phyloP scores from a whole-genome alignment of 1,140 invertebrate species.

The Hyles vespertilio region DNA sequence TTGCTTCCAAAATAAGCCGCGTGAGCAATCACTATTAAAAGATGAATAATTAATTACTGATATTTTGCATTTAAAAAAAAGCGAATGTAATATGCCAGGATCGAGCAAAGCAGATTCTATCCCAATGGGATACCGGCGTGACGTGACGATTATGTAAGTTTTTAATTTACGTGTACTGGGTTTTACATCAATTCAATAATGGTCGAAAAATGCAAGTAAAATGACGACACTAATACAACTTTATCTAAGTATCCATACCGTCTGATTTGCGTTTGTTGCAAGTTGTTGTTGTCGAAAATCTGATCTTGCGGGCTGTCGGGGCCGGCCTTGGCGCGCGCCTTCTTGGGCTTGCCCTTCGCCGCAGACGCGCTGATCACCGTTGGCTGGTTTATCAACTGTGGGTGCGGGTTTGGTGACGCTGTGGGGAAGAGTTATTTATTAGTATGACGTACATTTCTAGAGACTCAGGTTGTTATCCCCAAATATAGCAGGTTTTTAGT shows the following conservation, averaged over 20 bases:
- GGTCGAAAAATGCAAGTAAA: no score
- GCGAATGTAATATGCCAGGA: no score
- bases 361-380: conserved; percentile 81
- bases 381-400: conserved; percentile 86
- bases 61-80: no score
- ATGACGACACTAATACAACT: not conserved
- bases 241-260: conserved; percentile 40
- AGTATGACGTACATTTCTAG: not conserved
- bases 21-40: no score
- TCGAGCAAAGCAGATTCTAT: no score
- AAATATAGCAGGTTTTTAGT: no score
- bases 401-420: conserved; percentile 85
- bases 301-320: conserved; percentile 69
- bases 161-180: no score
- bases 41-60: no score
- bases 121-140: no score
- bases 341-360: conserved; percentile 84
- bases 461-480: not conserved
- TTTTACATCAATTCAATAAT: no score
- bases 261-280: conserved; percentile 66
- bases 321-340: conserved; percentile 78
- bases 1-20: no score
- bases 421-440: conserved; percentile 19
- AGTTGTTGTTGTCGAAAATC: conserved; percentile 62
- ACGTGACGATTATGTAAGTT: no score